These are phyloP conservation scores for Phoxinus dragarum DNA, from an alignment of 2,797 vertebrate genomes.

Conservation along the genomic window DNA sequence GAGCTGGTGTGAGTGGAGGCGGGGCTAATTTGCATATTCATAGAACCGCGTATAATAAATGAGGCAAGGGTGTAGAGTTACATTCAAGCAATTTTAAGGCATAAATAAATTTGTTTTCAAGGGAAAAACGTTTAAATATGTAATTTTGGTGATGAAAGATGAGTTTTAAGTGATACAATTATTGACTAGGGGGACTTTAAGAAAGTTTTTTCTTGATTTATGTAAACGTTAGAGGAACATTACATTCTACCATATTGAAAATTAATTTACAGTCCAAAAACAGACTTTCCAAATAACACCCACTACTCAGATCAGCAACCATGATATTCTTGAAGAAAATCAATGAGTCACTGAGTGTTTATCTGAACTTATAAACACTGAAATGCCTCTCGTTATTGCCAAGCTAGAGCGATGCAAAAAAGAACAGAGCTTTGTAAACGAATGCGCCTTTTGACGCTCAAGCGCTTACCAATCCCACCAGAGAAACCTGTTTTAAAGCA, in stretches of 20 bases:
- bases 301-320: conserved; percentile 6
- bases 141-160: too few relatives aligned
- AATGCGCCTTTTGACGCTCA: conserved; percentile 56
- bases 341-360: conserved; percentile 23
- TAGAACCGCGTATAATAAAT: too few relatives aligned
- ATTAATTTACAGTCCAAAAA: background rate
- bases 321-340: conserved; percentile 19
- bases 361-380: conserved; percentile 33
- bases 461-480: conserved; percentile 57
- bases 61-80: too few relatives aligned
- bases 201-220: too few relatives aligned
- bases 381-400: conserved; percentile 25
- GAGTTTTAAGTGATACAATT: too few relatives aligned
- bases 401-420: background rate
- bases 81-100: too few relatives aligned
- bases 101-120: too few relatives aligned
- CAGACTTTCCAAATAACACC: background rate
- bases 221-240: too few relatives aligned
- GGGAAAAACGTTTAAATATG: too few relatives aligned
- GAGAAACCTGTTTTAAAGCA: conserved; percentile 51
- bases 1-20: too few relatives aligned
- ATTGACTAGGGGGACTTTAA: too few relatives aligned
- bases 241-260: background rate
- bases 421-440: background rate
- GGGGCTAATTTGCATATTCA: too few relatives aligned